A percentile compares a stretch with the other conserved stretches of the same genome.
phyloP scores from a whole-genome alignment of 2,888 invertebrate species.

The Scaptodrosophila latifasciaeformis region DNA sequence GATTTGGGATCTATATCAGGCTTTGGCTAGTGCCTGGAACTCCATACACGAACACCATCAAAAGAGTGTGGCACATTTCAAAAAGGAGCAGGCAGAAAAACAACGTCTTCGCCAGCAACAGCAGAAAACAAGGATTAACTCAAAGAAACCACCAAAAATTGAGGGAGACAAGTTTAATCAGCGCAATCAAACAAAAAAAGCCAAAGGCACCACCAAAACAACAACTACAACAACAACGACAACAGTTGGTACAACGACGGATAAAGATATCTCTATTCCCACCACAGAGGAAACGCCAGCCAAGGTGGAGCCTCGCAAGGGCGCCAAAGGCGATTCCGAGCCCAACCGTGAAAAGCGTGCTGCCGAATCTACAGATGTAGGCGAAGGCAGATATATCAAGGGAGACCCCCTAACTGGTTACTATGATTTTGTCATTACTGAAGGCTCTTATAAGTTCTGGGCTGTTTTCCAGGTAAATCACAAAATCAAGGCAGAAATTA shows the following conservation, averaged over 20 bases:
- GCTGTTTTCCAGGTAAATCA: slow-evolving; percentile 86
- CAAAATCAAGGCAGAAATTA: too few species aligned
- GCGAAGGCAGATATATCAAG: slow-evolving; percentile 74
- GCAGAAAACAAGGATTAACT: slow-evolving; percentile 55
- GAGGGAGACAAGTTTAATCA: slow-evolving; percentile 36
- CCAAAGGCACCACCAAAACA: slow-evolving; percentile 28
- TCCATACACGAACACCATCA: slow-evolving; percentile 57
- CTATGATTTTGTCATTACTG: slow-evolving; percentile 91
- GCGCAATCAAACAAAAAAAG: slow-evolving; percentile 33
- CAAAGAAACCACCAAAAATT: slow-evolving; percentile 59
- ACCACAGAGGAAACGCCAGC: slow-evolving; percentile 19
- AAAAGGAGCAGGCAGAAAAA: slow-evolving; percentile 47
- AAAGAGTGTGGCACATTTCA: slow-evolving; percentile 37
- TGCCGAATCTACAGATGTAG: slow-evolving; percentile 44
- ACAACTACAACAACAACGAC: slow-evolving; percentile 27
- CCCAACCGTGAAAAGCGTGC: slow-evolving; percentile 34
- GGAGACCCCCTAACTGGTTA: slow-evolving; percentile 86
- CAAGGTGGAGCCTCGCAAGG: slow-evolving; percentile 26
- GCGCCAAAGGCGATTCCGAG: slow-evolving; percentile 24
- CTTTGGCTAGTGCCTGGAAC: slow-evolving; percentile 67
- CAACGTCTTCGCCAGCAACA: slow-evolving; percentile 49
- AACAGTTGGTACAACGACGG: slow-evolving; percentile 26
- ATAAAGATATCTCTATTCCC: background rate
- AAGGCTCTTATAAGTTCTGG: slow-evolving; percentile 93
- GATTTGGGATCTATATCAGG: slow-evolving; percentile 71